Evolutionary conservation across 2,113 vertebrate genomes (phyloP), one percentile per base, ranked within the genome.

Genomic region (Tachuris rubrigastra): DNA sequence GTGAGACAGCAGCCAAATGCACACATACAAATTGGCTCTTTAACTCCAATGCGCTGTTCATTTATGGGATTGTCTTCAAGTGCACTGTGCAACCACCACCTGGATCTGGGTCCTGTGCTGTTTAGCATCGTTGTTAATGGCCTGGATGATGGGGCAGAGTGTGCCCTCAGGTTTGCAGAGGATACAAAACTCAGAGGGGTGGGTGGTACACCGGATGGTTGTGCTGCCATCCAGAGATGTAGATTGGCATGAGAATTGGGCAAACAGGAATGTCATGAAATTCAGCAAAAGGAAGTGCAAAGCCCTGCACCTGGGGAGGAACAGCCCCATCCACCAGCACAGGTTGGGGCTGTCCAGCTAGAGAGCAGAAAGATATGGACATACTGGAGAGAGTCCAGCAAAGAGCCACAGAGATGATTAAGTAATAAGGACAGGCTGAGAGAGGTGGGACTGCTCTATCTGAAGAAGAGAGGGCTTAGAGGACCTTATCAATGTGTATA

Each of bases 191-290:
- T 8, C 3, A 0, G 27, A 66, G 55, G n/a, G 25, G 12, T 49
- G 35, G 18, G 7, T 20, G 23, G 41, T 63, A 46, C 15, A 24
- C 21, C 41, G 4, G 35, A 12, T 35, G 37, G 23, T 6, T n/a
- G 49, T 66, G 50, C 50, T 46, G n/a, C 68, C 55, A 9, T 39
- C 8, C 41, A 10, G 41, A 31, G 11, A 71, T 1, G 1, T 12
- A 0, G 0, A 1, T 8, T 35, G 67, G 24, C 56, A 7, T 8
- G 72, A 67, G 56, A 59, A n/a, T 0, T 22, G 52, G 39, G 62
- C 30, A 39, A 63, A 46, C 22, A 14, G 60, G 31, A 58, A 22
- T 2, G 8, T 17, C 20, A 2, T 1, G 7, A 53, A 17, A 4
- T 27, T 67, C 27, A 41, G 12, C 25, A 33, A 17, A 66, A 39